A percentile compares a stretch with the other conserved stretches of the same genome.
Conservation (phyloP, 2,797 vertebrate species). For the Xiphophorus birchmanni region DNA sequence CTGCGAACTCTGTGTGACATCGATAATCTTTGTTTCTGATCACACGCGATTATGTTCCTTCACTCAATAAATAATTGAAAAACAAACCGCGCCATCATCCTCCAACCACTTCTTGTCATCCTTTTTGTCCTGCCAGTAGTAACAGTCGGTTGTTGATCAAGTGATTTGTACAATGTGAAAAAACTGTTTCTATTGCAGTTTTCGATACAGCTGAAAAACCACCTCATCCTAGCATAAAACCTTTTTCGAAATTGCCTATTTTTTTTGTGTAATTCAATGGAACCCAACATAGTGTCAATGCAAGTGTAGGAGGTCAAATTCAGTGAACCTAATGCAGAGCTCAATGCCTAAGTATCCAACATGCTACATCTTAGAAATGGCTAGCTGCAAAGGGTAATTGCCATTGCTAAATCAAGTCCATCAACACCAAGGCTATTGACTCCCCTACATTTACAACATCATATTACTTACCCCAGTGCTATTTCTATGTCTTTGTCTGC, state of each 20-base stretch:
- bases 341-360: neutral
- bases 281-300: neutral
- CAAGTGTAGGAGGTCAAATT: too few species aligned
- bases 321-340: neutral
- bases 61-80: too few species aligned
- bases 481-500: neutral
- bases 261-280: neutral
- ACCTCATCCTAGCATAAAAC: too few species aligned
- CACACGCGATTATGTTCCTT: too few species aligned
- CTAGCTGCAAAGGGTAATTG: neutral
- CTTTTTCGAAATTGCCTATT: too few species aligned
- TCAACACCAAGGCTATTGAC: neutral
- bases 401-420: neutral
- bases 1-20: neutral
- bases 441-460: neutral
- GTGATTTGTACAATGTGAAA: too few species aligned
- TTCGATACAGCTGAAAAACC: too few species aligned
- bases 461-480: neutral
- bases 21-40: neutral
- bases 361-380: neutral
- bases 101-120: too few species aligned
- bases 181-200: too few species aligned
- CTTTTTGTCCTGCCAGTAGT: too few species aligned
- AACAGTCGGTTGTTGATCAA: too few species aligned
- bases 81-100: too few species aligned